These are phyloP conservation scores for Oscheius sp. DNA, from an alignment of 2,888 invertebrate genomes.

Conservation along the genomic window DNA sequence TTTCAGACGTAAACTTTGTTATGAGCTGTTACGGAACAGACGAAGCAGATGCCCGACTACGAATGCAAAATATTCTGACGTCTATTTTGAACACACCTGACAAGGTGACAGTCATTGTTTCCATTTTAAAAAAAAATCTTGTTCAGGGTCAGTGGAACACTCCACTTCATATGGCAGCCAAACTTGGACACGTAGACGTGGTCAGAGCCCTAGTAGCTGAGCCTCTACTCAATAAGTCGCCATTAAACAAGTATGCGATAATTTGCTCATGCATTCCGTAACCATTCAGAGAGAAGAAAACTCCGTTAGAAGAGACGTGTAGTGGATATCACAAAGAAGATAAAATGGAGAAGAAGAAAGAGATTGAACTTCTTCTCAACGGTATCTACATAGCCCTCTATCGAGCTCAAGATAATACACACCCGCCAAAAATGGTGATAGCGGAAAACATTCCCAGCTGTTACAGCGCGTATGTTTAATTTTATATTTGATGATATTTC, in stretches of 20 bases:
- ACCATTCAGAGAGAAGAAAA: slow-evolving; percentile 38
- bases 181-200: slow-evolving; percentile 51
- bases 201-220: slow-evolving; percentile 38
- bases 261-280: neutral
- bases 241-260: slow-evolving; percentile 43
- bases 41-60: slow-evolving; percentile 38
- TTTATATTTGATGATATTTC: neutral
- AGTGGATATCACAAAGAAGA: slow-evolving; percentile 43
- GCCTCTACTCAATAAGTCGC: slow-evolving; percentile 17
- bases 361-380: slow-evolving; percentile 26
- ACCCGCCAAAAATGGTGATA: slow-evolving; percentile 2
- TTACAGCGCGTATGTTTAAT: neutral
- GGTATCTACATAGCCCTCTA: slow-evolving; percentile 32
- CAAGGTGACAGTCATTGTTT: slow-evolving; percentile 33
- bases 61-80: slow-evolving; percentile 47
- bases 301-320: slow-evolving; percentile 41
- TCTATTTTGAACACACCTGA: slow-evolving; percentile 58
- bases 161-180: slow-evolving; percentile 58
- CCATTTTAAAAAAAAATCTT: neutral
- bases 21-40: slow-evolving; percentile 36
- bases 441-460: neutral
- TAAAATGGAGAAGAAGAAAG: slow-evolving; percentile 20
- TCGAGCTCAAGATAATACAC: slow-evolving; percentile 7
- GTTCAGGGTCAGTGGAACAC: slow-evolving; percentile 46
- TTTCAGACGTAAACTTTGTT: slow-evolving; percentile 29